Base-by-base conservation (phyloP, 2,113 vertebrate genomes). In the Chinchilla lanigera region DNA sequence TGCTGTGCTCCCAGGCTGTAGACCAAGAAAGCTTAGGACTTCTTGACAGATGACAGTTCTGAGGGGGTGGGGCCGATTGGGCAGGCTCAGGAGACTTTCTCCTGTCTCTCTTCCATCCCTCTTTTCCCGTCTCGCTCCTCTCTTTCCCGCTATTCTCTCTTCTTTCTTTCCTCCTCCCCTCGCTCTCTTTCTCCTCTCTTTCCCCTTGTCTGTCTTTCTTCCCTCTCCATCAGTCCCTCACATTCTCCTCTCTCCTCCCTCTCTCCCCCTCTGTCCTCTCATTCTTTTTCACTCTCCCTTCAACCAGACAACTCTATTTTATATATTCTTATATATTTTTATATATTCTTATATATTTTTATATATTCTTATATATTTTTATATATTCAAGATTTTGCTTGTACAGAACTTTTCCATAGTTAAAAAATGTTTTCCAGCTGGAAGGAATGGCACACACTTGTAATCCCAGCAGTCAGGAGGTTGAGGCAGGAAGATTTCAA, bases 301-400 rank as follows among this genome's bases (percentile, higher is more conserved):
- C 33, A 69, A 10, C 24, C 50, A 93, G 58, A 94, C 8, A 52
- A 2, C 67, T 80, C 67, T 67, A 20, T 90, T 80, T 63, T 90
- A 90, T 33, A 94, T 60, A 33, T 26, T 80, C 77, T 88, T 50
- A 50, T 9, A 9, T 50, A 50, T 50, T 50, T 50, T 50, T 50
- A 50, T 50, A 50, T 50, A 35, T 38, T n/a, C 77, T 50, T 50
- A 50, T 50, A 50, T 50, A 35, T 38, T 90, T 80, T 63, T 90
- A 90, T 33, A 94, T 60, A 33, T 26, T 80, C 77, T 88, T 50
- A 50, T 9, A 9, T 50, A 50, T 50, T 50, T 50, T 50, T 50
- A 50, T 50, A 50, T 50, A 35, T 38, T n/a, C 77, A 90, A 88
- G 26, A 75, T 67, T 90, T 54, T 90, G 35, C 81, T 93, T 84